Evolutionary conservation across 2,888 invertebrate species (phyloP), one percentile per base, ranked within the genome.

Genomic region (Stenurella melanura): DNA sequence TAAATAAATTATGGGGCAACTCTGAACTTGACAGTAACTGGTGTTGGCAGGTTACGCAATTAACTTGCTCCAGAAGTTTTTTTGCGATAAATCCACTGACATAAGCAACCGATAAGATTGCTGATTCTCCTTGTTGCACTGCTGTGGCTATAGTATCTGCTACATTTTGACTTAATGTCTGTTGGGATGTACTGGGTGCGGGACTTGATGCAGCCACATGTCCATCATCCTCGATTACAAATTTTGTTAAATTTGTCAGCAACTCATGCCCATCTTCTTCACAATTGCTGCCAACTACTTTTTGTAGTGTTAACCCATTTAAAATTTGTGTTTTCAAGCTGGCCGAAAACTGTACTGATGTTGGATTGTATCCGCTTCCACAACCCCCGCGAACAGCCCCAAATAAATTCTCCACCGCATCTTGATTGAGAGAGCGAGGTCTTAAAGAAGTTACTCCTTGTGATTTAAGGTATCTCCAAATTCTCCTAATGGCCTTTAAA

Each of bases 291-390:
- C 38, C 72, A 34, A 30, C 17, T 56, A 15, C n/a, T n/a, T 12
- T 56, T 50, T 70, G 75, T 9, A 21, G 15, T 26, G 68, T 76
- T 10, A 78, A 34, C 0, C 78, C 73, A 58, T 78, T 78, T 58
- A 78, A 69, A 19, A 76, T 69, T 63, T 78, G 78, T 0, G 78
- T 78, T 74, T 77, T 77, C 42, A 78, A 60, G 38, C 73, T 74
- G 6, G 57, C 74, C 18, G 60, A 50, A 78, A 77, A 78, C 42
- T 78, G 74, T 7, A 67, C 57, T 6, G 57, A 34, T 15, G 56
- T 77, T 69, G 77, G 74, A 42, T 77, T 73, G 38, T 78, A 76
- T 38, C 68, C 68, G 50, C 76, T 74, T 5, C 78, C 76, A 66
- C 78, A 78, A 18, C 74, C 74, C 57, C 54, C 38, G 0, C 76